These are phyloP conservation scores for Bellardia bayeri DNA, from an alignment of 2,888 invertebrate genomes.

Conservation along the genomic window DNA sequence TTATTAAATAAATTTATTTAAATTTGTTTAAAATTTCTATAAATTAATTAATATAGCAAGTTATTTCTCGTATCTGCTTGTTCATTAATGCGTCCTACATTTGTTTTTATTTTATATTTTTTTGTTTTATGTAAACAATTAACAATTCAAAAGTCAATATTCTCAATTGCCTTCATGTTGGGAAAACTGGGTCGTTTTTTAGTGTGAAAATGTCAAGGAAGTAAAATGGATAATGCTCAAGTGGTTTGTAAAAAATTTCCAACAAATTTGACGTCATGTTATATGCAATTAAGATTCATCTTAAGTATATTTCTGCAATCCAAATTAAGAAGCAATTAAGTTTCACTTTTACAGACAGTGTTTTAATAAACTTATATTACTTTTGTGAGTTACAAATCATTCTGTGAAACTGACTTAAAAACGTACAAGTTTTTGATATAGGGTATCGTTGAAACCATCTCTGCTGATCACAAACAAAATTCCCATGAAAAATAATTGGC, in stretches of 20 bases:
- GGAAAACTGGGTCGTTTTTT: conserved; percentile 13
- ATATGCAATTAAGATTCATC: not conserved
- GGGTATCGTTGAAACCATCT: not conserved
- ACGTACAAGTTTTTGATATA: not conserved
- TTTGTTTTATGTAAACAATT: not conserved
- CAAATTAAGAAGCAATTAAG: no score
- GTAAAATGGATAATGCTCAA: not conserved
- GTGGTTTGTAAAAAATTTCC: not conserved
- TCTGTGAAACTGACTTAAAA: not conserved
- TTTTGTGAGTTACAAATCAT: not conserved
- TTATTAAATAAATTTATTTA: no score
- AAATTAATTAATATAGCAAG: no score
- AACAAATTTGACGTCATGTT: not conserved
- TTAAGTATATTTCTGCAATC: not conserved
- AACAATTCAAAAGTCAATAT: conserved; percentile 1
- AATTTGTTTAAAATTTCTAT: no score
- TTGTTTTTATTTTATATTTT: not conserved
- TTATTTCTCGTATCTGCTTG: not conserved
- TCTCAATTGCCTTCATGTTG: not conserved
- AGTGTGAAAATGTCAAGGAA: conserved; percentile 28
- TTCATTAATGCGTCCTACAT: not conserved
- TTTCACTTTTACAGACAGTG: no score
- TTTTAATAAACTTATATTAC: no score
- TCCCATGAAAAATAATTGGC: not conserved
- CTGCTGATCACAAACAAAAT: not conserved